phyloP scores from a whole-genome alignment of 2,797 vertebrate species.

The Coregonus suidteri region DNA sequence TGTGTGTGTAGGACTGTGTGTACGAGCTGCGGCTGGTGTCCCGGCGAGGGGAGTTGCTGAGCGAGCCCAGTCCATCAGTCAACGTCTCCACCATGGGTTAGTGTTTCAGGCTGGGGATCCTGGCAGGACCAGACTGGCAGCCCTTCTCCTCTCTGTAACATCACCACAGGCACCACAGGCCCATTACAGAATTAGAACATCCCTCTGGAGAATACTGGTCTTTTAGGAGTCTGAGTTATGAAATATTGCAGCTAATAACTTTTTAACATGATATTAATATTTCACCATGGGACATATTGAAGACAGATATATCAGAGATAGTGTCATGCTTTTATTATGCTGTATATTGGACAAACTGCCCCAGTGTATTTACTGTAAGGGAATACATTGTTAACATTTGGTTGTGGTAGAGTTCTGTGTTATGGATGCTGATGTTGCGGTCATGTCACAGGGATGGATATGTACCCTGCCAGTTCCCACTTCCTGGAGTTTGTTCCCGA shows the following conservation, averaged over 20 bases:
- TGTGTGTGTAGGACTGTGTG: conserved; percentile 79
- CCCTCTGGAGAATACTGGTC: conserved; percentile 50
- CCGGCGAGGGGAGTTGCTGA: conserved; percentile 86
- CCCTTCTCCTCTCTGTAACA: not conserved
- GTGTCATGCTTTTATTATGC: not conserved
- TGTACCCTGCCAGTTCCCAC: conserved; percentile 79
- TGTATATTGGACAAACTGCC: not conserved
- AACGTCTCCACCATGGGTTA: conserved; percentile 91
- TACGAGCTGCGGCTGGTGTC: conserved; percentile 93
- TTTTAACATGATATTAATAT: not conserved
- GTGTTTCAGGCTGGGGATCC: conserved; percentile 51
- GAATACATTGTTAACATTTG: not conserved
- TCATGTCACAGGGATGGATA: conserved; percentile 80
- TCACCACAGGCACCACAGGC: conserved; percentile 30
- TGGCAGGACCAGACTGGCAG: not conserved
- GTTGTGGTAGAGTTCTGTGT: not conserved
- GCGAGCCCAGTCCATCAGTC: conserved; percentile 89
- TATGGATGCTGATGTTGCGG: not conserved
- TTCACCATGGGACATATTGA: not conserved
- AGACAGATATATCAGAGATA: not conserved
- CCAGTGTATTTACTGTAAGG: not conserved
- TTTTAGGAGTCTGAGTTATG: conserved; percentile 44
- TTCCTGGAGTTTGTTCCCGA: conserved; percentile 81
- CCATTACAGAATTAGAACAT: conserved; percentile 58
- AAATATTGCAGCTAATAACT: too few relatives aligned